Evolutionary conservation across 2,113 vertebrate genomes (phyloP).

Genomic region (Oryzias woworae): DNA sequence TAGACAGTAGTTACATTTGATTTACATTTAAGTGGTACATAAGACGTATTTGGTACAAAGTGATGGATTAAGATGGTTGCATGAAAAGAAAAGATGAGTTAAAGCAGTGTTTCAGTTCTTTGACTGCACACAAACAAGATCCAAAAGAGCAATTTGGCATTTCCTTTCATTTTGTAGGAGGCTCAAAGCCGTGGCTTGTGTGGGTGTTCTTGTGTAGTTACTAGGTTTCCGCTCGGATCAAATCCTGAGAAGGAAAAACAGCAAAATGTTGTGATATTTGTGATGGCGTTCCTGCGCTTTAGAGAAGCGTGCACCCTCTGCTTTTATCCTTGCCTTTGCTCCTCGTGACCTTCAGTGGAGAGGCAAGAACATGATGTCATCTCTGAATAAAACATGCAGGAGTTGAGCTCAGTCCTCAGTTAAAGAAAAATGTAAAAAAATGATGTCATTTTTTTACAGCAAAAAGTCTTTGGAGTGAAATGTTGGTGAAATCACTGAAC

Average conservation of each 20-base stretch:
- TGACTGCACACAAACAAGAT: constrained; percentile 60
- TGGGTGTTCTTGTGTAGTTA: constrained; percentile 45
- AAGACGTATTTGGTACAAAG: not conserved
- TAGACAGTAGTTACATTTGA: no score
- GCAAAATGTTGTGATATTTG: constrained; percentile 25
- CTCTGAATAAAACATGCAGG: constrained; percentile 68
- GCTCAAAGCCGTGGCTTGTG: constrained; percentile 50
- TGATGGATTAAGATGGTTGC: constrained; percentile 39
- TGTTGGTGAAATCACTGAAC: constrained; percentile 35
- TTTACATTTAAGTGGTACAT: no score
- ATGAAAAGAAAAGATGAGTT: constrained; percentile 72
- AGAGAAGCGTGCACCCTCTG: constrained; percentile 1
- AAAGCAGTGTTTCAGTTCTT: constrained; percentile 67
- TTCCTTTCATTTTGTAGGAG: constrained; percentile 47
- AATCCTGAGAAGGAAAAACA: constrained; percentile 54
- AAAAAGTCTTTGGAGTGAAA: constrained; percentile 33
- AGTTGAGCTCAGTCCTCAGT: constrained; percentile 42
- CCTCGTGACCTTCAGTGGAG: constrained; percentile 44
- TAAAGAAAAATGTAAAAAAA: constrained; percentile 12
- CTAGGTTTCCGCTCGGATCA: constrained; percentile 49
- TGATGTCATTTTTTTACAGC: constrained; percentile 65
- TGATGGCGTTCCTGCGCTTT: not conserved
- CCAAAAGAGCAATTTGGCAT: constrained; percentile 45
- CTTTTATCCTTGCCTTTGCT: constrained; percentile 21
- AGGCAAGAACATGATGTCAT: constrained; percentile 64